Evolutionary conservation across 2,888 invertebrate genomes (phyloP).

Genomic region (Cecidostiba fungosa): DNA sequence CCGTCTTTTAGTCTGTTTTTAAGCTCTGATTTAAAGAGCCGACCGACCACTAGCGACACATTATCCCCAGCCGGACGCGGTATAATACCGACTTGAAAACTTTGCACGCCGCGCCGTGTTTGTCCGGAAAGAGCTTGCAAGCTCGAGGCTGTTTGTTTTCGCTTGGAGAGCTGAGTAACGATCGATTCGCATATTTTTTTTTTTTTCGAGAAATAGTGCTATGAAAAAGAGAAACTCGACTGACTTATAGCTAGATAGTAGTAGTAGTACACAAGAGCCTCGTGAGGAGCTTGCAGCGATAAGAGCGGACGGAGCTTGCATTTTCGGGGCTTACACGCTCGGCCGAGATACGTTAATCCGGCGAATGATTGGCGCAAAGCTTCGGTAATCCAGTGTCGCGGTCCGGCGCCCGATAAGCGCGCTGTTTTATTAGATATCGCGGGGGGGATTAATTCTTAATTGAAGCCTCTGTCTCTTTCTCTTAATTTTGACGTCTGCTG

Average conservation of each 20-base stretch:
- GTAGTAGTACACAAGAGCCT: not conserved
- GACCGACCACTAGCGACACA: not conserved
- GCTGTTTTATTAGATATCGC: conserved; percentile 61
- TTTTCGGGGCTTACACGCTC: conserved; percentile 33
- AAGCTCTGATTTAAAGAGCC: conserved; percentile 28
- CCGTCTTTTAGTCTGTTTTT: not conserved
- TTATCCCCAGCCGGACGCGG: not conserved
- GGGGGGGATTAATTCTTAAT: conserved; percentile 62
- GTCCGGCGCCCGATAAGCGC: conserved; percentile 48
- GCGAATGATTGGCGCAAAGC: conserved; percentile 72
- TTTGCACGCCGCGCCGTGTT: conserved; percentile 1
- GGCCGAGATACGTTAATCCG: conserved; percentile 68
- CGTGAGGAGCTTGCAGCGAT: not conserved
- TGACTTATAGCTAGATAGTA: not conserved
- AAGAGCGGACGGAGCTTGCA: not conserved
- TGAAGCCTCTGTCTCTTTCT: conserved; percentile 33
- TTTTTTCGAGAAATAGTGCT: not conserved
- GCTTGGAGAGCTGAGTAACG: not conserved
- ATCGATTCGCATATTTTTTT: not conserved
- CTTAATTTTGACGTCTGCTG: not conserved
- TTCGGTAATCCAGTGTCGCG: conserved; percentile 70
- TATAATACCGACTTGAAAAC: not conserved
- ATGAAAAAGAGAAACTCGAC: not conserved
- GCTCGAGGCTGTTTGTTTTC: not conserved
- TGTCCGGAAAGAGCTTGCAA: conserved; percentile 19